Base-by-base conservation (phyloP, 2,797 vertebrate genomes). In the Octomys mimax region DNA sequence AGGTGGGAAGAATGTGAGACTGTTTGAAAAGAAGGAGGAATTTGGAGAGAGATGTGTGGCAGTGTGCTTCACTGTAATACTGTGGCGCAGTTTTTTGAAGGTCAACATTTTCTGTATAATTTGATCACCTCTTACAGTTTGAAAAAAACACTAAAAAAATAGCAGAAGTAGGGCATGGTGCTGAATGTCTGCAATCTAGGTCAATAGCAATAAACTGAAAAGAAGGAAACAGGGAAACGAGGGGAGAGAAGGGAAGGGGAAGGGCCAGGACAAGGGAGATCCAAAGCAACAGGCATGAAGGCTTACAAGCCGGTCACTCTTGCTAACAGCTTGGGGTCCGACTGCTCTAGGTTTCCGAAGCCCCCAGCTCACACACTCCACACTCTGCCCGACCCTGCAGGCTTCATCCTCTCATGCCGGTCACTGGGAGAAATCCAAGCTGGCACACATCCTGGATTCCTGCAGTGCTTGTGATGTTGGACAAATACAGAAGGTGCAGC, bases 401-500 rank as follows among this genome's bases (percentile, higher is more conserved):
- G 5, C 28, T 73, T 52, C 54, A 36, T 24, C 26, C 91, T 78
- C 24, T 39, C 33, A 22, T 64, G 28, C 66, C 5, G 42, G 13
- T 36, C 57, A 85, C 31, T 33, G 42, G 83, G 22, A 95, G 46
- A 88, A 84, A 83, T 73, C 24, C 28, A 64, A 89, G 22, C 16
- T 75, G 33, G 46, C 42, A 26, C n/a, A 57, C 14, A 89, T 36
- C 68, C 73, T 66, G 78, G 78, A 85, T 92, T 88, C 57, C 89
- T 31, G n/a, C 54, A 80, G 59, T 70, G 59, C 64, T 95, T 36
- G 26, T 61, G 77, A 73, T 68, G 14, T 75, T 83, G 86, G 68
- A 80, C 36, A 96, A 86, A 95, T 64, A 82, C n/a, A 91, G 68
- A 86, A 91, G 73, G n/a, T n/a, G 33, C 85, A n/a, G 73, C 91